Evolutionary conservation across 1,140 invertebrate genomes (phyloP), one percentile per base, ranked within the genome.

Genomic region (Subanguina moxae): DNA sequence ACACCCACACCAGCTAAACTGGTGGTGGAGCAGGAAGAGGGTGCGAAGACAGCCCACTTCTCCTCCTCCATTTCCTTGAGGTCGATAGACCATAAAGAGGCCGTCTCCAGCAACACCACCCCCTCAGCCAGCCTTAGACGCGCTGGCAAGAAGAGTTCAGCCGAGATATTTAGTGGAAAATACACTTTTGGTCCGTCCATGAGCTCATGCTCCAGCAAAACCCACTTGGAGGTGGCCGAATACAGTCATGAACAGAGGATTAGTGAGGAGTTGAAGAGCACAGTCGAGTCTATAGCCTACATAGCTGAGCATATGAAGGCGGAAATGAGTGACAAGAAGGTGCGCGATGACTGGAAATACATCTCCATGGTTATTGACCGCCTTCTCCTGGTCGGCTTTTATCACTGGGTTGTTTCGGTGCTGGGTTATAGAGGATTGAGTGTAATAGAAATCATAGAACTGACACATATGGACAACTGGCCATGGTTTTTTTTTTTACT

Each of bases 281-380:
- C 85, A 23, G 82, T 85, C 17, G 84, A 86, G 62, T 82, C 84
- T 1, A 78, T 86, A 11, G 80, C 81, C 64, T 86, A 84, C 68
- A 86, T 86, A 30, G 84, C 83, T 7, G 78, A 83, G n/a, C 85
- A 86, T 69, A 77, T 83, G 70, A 83, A 83, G 67, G 58, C 70
- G 17, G 77, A 83, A 63, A 83, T 83, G 70, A 77, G 71, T 59
- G 94, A 95, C 78, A 94, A 95, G 84, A 93, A 96, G 88, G 93
- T 68, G 65, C 88, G 93, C 67, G 93, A 96, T 85, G 95, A 99
- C 85, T 99, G 95, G 95, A 97, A 97, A 82, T 99, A 97, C 83
- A 93, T 98, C 8, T 94, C 94, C 38, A 95, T 96, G 90, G 76
- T 80, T 15, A 76, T 80, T 45, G 79, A 80, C 62, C 66, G 79